phyloP scores from a whole-genome alignment of 2,797 vertebrate genomes.

The Phyllotis vaccarum region DNA sequence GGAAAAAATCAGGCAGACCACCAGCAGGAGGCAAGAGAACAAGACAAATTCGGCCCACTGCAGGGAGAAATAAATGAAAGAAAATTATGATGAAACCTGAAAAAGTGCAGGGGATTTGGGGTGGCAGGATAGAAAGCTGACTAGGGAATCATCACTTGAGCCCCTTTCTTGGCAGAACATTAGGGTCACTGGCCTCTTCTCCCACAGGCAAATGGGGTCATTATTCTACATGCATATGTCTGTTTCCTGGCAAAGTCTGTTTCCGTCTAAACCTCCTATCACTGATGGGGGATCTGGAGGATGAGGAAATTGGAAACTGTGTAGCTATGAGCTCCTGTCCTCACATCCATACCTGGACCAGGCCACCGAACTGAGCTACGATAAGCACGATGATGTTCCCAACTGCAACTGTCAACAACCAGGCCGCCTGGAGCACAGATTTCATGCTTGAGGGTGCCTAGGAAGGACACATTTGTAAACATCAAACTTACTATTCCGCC shows the following conservation, averaged over 20 bases:
- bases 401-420: slow-evolving; percentile 97
- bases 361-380: slow-evolving; percentile 95
- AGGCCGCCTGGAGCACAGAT: slow-evolving; percentile 97
- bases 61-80: slow-evolving; percentile 60
- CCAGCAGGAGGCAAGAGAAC: slow-evolving; percentile 93
- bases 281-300: background rate
- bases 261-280: background rate
- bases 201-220: background rate
- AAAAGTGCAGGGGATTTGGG: background rate
- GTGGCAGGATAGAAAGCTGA: background rate
- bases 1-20: slow-evolving; percentile 95
- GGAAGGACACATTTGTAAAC: slow-evolving; percentile 62
- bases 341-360: slow-evolving; percentile 93
- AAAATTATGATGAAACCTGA: slow-evolving; percentile 1
- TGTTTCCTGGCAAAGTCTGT: slow-evolving; percentile 30
- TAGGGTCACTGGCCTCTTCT: background rate
- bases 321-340: background rate
- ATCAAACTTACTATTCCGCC: background rate
- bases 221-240: background rate
- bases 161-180: background rate
- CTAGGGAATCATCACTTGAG: background rate
- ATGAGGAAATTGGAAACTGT: background rate
- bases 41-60: slow-evolving; percentile 95
- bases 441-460: slow-evolving; percentile 98
- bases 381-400: slow-evolving; percentile 97